Base-by-base conservation (phyloP, 2,113 vertebrate species). In the Climacteris rufus region DNA sequence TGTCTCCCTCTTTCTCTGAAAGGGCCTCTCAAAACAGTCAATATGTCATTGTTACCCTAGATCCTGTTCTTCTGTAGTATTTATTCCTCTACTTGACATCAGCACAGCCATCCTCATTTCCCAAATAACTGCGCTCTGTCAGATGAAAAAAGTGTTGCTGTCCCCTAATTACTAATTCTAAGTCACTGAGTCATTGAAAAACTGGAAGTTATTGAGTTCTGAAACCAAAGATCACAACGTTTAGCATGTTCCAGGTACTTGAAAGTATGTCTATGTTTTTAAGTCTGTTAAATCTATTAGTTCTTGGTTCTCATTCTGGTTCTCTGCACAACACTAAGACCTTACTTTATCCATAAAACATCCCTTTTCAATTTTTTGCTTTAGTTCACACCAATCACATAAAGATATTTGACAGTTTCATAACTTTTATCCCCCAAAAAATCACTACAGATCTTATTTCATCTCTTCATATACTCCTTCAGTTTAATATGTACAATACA, bases 111-210 rank as follows among this genome's bases (percentile, higher is more conserved):
- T 45, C 11, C 19, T 49, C 15, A 35, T 33, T 13, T 69, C 31
- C 42, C 47, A 66, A 66, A 66, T 39, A 74, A 66, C 6, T 0
- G 0, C 45, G 63, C 4, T 20, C 33, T 45, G 11, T 10, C 52
- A 54, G 5, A 65, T 37, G 21, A 76, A 78, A 87, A 68, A 60
- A n/a, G 7, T 14, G 14, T 35, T 84, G 16, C 13, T 57, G 14
- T 59, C 30, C 53, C 53, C 22, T 33, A 60, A 53, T 44, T 49
- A 63, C 33, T 54, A 72, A 42, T 59, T 89, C 40, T 75, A 70
- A 65, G 15, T 23, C 20, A 70, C 3, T 0, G 0, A 57, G 9
- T 57, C 19, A 45, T 1, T 49, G 54, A 74, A 88, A 76, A 65
- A 61, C 11, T 28, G 39, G 35, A 87, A 59, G 25, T 27, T 7